Evolutionary conservation across 23 tunicate genomes (phyloP), one percentile per base, ranked within the genome.

Genomic region (Halocynthia aurantium): DNA sequence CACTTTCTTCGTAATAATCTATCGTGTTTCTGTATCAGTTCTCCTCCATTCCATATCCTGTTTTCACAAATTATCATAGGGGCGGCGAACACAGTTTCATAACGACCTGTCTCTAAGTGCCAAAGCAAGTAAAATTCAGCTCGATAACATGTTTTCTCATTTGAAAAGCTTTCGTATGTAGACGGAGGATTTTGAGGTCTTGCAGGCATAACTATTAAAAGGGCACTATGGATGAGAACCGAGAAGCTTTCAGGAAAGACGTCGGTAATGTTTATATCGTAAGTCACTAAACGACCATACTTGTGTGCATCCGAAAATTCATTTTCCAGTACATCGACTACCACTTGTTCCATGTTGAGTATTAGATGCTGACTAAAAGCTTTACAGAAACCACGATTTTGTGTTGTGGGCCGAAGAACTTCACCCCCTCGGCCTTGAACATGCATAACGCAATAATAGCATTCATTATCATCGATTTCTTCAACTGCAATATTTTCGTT

Each of bases 261-360:
- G 61, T 92, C 92, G 44, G 86, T 61, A 51, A 92, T 86, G 21
- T 92, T 90, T 52, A 85, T 92, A 17, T 86, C 98, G 63, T 92
- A 92, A 52, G 82, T 92, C 6, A 92, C 83, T 7, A 92, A 66
- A 52, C 80, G 79, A 20, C 98, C 98, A 78, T 80, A 86, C 67
- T 92, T 92, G 70, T 92, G 86, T n/a, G 98, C 83, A 11, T 77
- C 79, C 51, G 86, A 92, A 70, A 85, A 92, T 18, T 92, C 70
- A 21, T 92, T 92, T 18, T 88, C 61, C 17, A 92, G 57, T 5
- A 92, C 88, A 82, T 92, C 91, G 62, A 92, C 86, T 8, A 92
- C 86, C 44, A 92, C 98, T 79, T 92, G 98, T 61, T 92, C 98
- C 64, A 92, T 52, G 61, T 92, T 92, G 10, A 92, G 74, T 7